Base-by-base conservation (phyloP, 2,888 invertebrate species). In the Eristalis pertinax region DNA sequence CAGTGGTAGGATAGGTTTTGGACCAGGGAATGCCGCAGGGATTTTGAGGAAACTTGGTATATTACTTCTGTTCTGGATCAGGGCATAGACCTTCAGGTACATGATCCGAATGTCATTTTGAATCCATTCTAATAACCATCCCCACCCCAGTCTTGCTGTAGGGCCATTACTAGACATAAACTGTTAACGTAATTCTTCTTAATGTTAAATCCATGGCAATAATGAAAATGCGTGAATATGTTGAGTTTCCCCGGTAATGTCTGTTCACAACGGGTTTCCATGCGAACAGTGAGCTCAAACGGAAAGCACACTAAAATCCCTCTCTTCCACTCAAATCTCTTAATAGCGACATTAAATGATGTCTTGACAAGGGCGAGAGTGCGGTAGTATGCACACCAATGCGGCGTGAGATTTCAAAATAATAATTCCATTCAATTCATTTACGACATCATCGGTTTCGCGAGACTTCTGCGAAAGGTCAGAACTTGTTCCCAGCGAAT, bases 401-500 rank as follows among this genome's bases (percentile, higher is more conserved):
- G 24, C 15, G 15, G 3, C 35, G 58, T 69, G 56, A 15, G 56
- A 56, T 56, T 69, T 69, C 13, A 22, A 35, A 69, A 58, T 22
- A 58, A 56, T 50, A 50, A 68, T 56, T 58, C 32, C 29, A 32
- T 56, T 50, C 43, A 68, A 50, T 29, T 50, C 50, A 68, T 68
- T 50, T 22, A 69, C 56, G 56, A 69, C 56, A 35, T 22, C 56
- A 35, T 32, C 22, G 32, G 56, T 29, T 35, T 43, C 26, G 67
- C 26, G 67, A 67, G 67, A 43, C 41, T 43, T 26, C 26, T 67
- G 26, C 24, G 11, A 67, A 67, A 65, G 67, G 67, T 43, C 67
- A 26, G 41, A 24, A 41, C 15, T 4, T 41, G 65, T 41, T 67
- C 67, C 15, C 43, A 38, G n/a, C 19, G 26, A 26, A 15, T 35